phyloP scores from a whole-genome alignment of 2,797 vertebrate species.

The Huso huso region DNA sequence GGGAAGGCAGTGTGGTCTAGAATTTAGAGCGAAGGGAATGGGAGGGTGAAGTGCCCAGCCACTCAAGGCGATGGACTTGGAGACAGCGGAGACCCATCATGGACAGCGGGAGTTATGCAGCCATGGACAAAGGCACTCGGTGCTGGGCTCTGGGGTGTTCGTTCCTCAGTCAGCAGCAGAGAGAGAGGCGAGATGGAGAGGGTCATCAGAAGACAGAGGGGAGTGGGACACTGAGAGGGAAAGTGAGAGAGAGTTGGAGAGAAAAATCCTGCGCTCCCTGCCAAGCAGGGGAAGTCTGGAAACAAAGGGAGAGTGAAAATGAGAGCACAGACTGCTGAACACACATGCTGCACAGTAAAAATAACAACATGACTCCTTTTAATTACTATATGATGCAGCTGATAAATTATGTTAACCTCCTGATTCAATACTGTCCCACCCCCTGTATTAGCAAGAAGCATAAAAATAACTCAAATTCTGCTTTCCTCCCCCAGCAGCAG shows the following conservation, averaged over 20 bases:
- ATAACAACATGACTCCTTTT: too few relatives aligned
- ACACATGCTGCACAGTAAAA: not conserved
- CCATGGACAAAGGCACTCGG: not conserved
- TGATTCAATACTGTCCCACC: too few relatives aligned
- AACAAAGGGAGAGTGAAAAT: not conserved
- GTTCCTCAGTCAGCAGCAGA: conserved; percentile 16
- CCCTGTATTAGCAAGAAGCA: too few relatives aligned
- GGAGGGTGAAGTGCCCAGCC: too few relatives aligned
- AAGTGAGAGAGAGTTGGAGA: not conserved
- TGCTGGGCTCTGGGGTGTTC: conserved; percentile 34
- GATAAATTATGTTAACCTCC: too few relatives aligned
- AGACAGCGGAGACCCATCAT: not conserved
- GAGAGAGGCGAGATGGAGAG: not conserved
- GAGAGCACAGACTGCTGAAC: not conserved
- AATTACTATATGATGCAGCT: too few relatives aligned
- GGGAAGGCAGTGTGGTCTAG: not conserved
- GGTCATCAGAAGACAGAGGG: not conserved
- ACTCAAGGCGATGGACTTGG: not conserved
- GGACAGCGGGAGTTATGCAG: too few relatives aligned
- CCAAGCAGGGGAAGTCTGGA: conserved; percentile 9
- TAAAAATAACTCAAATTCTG: too few relatives aligned
- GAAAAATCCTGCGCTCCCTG: not conserved
- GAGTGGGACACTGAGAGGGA: not conserved
- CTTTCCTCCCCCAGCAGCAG: too few relatives aligned
- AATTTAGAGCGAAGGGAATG: not conserved